Evolutionary conservation across 2,113 vertebrate genomes (phyloP).

Genomic region (Bufo gargarizans): DNA sequence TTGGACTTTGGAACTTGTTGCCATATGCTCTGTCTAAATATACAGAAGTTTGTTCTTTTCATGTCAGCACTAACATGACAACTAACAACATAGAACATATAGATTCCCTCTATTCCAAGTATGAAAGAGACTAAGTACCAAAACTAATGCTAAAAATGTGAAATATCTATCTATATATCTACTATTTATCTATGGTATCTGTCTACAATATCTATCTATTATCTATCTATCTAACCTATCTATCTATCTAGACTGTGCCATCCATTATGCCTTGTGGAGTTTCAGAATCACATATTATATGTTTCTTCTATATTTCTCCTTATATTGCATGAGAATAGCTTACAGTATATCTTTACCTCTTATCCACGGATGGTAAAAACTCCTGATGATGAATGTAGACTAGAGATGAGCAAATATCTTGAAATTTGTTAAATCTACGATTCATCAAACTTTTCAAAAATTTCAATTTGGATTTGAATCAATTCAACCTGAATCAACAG

Average conservation of each 20-base stretch:
- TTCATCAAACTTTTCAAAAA: too few species aligned
- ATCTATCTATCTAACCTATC: not conserved
- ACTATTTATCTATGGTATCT: not conserved
- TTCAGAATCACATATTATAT: too few species aligned
- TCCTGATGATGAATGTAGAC: not conserved
- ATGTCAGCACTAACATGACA: not conserved
- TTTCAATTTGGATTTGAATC: too few species aligned
- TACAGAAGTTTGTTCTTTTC: not conserved
- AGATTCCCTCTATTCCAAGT: not conserved
- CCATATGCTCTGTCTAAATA: not conserved
- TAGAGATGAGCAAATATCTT: too few species aligned
- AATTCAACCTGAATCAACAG: too few species aligned
- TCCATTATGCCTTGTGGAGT: too few species aligned
- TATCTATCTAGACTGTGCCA: too few species aligned
- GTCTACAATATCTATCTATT: not conserved
- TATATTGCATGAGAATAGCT: not conserved
- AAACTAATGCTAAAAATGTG: too few species aligned
- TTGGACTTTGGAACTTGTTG: not conserved
- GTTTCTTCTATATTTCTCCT: not conserved
- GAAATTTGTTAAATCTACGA: too few species aligned
- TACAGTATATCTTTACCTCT: not conserved
- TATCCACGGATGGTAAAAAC: not conserved
- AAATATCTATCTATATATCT: not conserved
- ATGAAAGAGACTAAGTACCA: not conserved
- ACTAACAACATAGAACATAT: not conserved